These are phyloP conservation scores for Ceraclea dissimilis DNA, from an alignment of 2,888 invertebrate species.

Conservation along the genomic window DNA sequence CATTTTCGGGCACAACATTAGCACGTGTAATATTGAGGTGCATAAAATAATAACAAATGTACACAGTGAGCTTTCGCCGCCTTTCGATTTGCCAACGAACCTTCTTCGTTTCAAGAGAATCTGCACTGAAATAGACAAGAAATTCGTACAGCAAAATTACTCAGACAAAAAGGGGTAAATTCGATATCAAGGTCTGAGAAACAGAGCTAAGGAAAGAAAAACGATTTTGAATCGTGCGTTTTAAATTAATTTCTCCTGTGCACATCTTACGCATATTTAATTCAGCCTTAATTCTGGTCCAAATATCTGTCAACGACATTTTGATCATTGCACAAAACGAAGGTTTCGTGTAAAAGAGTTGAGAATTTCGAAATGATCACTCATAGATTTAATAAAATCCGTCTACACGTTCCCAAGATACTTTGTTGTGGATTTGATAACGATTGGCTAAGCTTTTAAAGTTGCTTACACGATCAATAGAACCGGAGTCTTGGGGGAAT, in stretches of 20 bases:
- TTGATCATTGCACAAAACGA: not conserved
- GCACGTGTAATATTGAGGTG: too few relatives aligned
- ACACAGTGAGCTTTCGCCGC: constrained; percentile 8
- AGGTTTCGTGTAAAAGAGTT: not conserved
- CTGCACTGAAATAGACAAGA: not conserved
- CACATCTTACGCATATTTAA: not conserved
- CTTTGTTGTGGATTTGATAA: too few relatives aligned
- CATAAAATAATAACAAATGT: not conserved
- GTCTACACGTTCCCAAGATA: too few relatives aligned
- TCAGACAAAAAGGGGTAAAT: not conserved
- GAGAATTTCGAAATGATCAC: too few relatives aligned
- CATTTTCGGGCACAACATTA: too few relatives aligned
- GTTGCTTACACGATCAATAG: constrained; percentile 26
- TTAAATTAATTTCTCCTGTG: not conserved
- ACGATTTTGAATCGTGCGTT: not conserved
- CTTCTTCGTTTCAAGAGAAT: constrained; percentile 15
- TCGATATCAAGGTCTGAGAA: too few relatives aligned
- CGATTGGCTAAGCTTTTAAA: too few relatives aligned
- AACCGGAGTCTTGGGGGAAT: constrained; percentile 15
- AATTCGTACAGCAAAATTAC: constrained; percentile 10
- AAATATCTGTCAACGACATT: not conserved
- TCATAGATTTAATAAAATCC: too few relatives aligned
- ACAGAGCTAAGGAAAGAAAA: too few relatives aligned
- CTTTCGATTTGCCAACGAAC: constrained; percentile 14
- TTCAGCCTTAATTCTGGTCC: constrained; percentile 3